A percentile compares a stretch with the other conserved stretches of the same genome.
Evolutionary conservation across 2,888 invertebrate genomes (phyloP).

Genomic region (Eilema sororculum): DNA sequence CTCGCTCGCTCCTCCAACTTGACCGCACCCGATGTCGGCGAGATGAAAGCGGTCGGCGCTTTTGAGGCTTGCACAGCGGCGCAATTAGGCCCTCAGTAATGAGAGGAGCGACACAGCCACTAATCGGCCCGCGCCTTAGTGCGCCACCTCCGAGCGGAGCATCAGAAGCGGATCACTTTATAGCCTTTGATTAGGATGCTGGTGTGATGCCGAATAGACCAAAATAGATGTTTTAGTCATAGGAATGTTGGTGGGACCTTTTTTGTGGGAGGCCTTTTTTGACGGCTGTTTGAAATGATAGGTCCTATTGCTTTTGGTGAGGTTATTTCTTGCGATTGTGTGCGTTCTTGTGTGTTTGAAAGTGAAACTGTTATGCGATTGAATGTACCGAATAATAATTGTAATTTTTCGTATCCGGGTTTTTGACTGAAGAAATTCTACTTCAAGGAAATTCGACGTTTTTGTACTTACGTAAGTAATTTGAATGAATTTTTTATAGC

Average conservation of each 20-base stretch:
- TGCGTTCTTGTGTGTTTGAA: too few species aligned
- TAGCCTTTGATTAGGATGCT: constrained; percentile 47
- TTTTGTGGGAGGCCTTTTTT: background rate
- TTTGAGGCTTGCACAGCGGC: constrained; percentile 77
- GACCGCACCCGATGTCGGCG: constrained; percentile 62
- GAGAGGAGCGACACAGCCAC: constrained; percentile 83
- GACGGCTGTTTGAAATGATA: too few species aligned
- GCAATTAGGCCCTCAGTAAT: constrained; percentile 83
- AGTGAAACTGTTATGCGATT: too few species aligned
- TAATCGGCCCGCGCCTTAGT: constrained; percentile 70
- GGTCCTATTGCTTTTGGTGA: background rate
- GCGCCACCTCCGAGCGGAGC: constrained; percentile 42
- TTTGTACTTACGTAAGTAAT: too few species aligned
- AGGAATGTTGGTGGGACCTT: constrained; percentile 13
- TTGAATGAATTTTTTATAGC: too few species aligned
- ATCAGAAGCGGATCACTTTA: constrained; percentile 54
- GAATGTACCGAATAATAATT: too few species aligned
- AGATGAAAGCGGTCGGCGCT: constrained; percentile 83
- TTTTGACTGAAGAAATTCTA: too few species aligned
- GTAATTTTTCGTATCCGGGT: too few species aligned
- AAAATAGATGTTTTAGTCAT: constrained; percentile 12
- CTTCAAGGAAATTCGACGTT: too few species aligned
- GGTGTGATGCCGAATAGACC: constrained; percentile 24
- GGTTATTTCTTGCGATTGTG: background rate
- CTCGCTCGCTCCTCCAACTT: constrained; percentile 48